phyloP scores from a whole-genome alignment of 2,113 vertebrate genomes.

The mouse (Mus musculus) region DNA sequence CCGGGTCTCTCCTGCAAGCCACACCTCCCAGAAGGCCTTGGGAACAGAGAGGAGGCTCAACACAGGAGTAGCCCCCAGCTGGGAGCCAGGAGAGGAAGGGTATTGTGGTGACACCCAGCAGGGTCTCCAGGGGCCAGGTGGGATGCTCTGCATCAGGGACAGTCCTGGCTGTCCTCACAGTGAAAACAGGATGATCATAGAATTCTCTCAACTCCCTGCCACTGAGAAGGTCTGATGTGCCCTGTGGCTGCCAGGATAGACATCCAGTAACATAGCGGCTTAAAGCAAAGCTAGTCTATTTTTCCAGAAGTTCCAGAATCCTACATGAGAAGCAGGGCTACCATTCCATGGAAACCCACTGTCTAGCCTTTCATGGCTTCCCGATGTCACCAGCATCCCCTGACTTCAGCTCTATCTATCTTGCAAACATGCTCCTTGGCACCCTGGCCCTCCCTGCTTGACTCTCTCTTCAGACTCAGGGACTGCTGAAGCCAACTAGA shows the following conservation, averaged over 20 bases:
- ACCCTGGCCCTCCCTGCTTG: neutral
- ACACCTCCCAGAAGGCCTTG: neutral
- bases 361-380: neutral
- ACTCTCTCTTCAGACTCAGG: neutral
- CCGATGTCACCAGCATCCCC: accelerated
- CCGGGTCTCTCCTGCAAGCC: neutral
- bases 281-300: too few species aligned
- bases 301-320: neutral
- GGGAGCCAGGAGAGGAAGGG: neutral
- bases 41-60: neutral
- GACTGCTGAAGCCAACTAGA: neutral
- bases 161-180: neutral
- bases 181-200: neutral
- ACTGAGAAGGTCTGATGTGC: neutral
- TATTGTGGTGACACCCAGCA: neutral
- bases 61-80: neutral
- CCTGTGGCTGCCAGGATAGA: neutral
- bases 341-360: neutral
- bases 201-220: neutral
- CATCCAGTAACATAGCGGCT: neutral
- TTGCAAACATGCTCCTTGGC: too few species aligned
- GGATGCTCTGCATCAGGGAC: neutral
- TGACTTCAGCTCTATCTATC: neutral
- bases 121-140: neutral
- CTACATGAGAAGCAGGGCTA: neutral